A percentile compares a stretch with the other conserved stretches of the same genome.
Conservation (phyloP, 2,113 vertebrate species). For the Martes martes region DNA sequence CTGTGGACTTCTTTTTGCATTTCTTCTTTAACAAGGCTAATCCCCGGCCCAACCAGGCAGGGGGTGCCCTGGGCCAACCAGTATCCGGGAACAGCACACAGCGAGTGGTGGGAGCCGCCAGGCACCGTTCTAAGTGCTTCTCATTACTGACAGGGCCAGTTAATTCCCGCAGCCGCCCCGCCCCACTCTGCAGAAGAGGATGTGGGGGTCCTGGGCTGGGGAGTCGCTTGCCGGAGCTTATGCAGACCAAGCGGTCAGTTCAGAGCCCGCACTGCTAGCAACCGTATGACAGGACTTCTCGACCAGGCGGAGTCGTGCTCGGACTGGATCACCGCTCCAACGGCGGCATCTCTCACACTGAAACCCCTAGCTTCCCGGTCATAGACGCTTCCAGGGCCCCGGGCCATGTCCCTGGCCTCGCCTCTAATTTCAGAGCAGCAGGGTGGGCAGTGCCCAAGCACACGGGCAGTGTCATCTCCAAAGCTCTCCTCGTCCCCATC, state of each 20-base stretch:
- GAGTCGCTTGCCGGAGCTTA: not conserved
- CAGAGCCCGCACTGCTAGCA: not conserved
- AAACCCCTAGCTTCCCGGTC: not conserved
- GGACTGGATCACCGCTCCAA: too few species aligned
- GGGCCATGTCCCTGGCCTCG: rapidly evolving
- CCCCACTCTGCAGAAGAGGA: not conserved
- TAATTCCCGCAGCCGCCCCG: rapidly evolving
- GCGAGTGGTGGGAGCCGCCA: not conserved
- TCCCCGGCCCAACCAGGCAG: rapidly evolving
- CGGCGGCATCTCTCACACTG: rapidly evolving
- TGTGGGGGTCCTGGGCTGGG: not conserved
- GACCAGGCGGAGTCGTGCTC: not conserved
- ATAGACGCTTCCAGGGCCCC: rapidly evolving
- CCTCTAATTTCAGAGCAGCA: not conserved
- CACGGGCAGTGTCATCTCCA: not conserved
- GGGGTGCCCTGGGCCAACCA: not conserved
- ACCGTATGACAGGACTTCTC: not conserved
- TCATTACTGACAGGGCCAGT: not conserved
- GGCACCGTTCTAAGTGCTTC: not conserved
- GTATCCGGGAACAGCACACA: too few species aligned
- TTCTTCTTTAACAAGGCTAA: not conserved
- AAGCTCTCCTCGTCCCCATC: not conserved
- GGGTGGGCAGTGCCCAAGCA: not conserved
- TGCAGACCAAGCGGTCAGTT: not conserved
- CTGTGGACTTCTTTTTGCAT: not conserved